A percentile compares a stretch with the other conserved stretches of the same genome.
These are phyloP conservation scores for Gnathonemus longibarbis DNA, from an alignment of 2,113 vertebrate species.

Conservation along the genomic window DNA sequence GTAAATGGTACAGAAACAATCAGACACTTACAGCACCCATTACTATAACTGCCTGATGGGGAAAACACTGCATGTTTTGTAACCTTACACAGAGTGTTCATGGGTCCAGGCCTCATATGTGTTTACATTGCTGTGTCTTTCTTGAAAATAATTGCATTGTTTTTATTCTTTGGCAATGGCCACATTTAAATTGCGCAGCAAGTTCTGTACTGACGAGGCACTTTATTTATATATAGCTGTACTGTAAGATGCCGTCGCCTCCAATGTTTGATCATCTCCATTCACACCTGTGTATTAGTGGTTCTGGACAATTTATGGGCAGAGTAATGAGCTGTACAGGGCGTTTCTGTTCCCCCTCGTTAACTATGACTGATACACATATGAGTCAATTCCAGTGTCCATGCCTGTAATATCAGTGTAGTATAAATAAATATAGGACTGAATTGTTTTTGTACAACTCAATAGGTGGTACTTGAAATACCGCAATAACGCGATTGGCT, in stretches of 20 bases:
- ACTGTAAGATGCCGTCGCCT: not conserved
- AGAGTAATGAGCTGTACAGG: not conserved
- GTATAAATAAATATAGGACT: not conserved
- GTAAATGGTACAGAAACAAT: conserved; percentile 12
- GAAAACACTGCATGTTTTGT: not conserved
- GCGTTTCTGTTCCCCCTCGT: not conserved
- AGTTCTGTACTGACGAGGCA: not conserved
- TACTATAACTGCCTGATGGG: not conserved
- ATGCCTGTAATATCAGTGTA: not conserved
- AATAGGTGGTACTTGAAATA: not conserved
- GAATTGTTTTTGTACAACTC: not conserved
- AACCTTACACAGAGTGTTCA: not conserved
- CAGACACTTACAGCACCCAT: not conserved
- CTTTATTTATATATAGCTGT: no score
- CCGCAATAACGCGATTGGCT: not conserved
- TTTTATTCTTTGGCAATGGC: not conserved
- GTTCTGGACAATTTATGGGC: not conserved
- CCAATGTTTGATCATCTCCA: not conserved
- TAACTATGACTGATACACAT: conserved; percentile 6
- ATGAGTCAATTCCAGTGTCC: not conserved
- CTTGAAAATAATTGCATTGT: not conserved
- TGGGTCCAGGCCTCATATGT: not conserved
- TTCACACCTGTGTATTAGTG: not conserved
- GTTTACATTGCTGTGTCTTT: not conserved
- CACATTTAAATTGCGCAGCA: not conserved